Conservation (phyloP, 2,888 invertebrate genomes). For the Rhodophaea formosa region DNA sequence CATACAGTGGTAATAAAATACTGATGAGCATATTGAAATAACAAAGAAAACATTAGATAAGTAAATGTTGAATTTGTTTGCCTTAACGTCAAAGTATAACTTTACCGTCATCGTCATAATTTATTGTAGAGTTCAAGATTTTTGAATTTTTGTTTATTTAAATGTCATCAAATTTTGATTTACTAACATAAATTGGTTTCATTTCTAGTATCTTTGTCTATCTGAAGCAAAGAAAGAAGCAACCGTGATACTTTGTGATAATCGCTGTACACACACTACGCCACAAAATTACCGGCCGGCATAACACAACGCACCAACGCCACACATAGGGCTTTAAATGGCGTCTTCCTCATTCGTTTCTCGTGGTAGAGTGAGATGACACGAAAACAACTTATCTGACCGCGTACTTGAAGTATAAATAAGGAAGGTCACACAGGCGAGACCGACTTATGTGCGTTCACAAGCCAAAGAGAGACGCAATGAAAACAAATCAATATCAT, state of each 20-base stretch:
- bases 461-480: constrained; percentile 73
- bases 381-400: constrained; percentile 74
- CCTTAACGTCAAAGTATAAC: too few relatives aligned
- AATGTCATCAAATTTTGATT: too few relatives aligned
- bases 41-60: background rate
- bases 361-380: constrained; percentile 70
- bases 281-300: constrained; percentile 44
- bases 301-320: constrained; percentile 38
- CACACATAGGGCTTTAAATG: constrained; percentile 40
- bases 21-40: background rate
- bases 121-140: too few relatives aligned
- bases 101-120: too few relatives aligned
- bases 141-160: too few relatives aligned
- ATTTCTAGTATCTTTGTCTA: background rate
- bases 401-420: constrained; percentile 67
- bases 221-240: background rate
- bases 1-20: background rate
- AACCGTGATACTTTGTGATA: constrained; percentile 34
- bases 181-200: background rate
- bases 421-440: constrained; percentile 71
- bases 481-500: constrained; percentile 82
- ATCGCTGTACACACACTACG: constrained; percentile 37
- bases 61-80: constrained; percentile 1
- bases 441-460: constrained; percentile 56
- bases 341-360: constrained; percentile 59